Conservation (phyloP, 2,797 vertebrate species). For the Meda fulgida region DNA sequence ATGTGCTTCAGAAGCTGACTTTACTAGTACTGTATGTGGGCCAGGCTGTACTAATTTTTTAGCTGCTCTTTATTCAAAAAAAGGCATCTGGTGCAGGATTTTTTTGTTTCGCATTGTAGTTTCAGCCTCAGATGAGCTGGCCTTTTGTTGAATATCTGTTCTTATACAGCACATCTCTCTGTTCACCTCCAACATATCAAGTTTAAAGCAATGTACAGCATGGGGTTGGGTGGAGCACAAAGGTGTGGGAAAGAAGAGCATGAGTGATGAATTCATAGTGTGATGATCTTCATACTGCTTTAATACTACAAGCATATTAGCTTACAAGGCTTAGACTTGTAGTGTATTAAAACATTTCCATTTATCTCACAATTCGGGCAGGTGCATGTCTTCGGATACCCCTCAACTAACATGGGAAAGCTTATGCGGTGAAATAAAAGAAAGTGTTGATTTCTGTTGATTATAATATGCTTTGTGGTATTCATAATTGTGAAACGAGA, state of each 20-base stretch:
- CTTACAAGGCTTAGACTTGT: conserved; percentile 17
- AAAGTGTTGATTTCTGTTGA: background rate
- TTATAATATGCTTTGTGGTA: background rate
- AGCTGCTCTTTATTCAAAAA: conserved; percentile 37
- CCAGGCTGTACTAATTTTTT: conserved; percentile 17
- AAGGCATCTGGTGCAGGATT: conserved; percentile 37
- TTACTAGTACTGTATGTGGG: conserved; percentile 13
- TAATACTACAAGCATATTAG: conserved; percentile 33
- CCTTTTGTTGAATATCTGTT: conserved; percentile 53
- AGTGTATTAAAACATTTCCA: conserved; percentile 6
- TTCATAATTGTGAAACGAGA: background rate
- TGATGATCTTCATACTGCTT: conserved; percentile 33
- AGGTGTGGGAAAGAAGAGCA: conserved; percentile 44
- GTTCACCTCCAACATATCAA: conserved; percentile 58
- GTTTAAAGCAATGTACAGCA: conserved; percentile 63
- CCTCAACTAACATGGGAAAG: conserved; percentile 4
- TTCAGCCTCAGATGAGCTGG: conserved; percentile 50
- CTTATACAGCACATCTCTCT: conserved; percentile 57
- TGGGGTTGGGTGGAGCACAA: conserved; percentile 59
- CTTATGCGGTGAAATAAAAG: background rate
- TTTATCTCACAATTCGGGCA: background rate
- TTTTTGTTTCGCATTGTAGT: conserved; percentile 48
- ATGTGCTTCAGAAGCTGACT: conserved; percentile 32
- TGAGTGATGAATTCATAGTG: conserved; percentile 40
- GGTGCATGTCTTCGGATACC: background rate